Evolutionary conservation across 2,888 invertebrate species (phyloP).

Genomic region (Argyra leucocephala): DNA sequence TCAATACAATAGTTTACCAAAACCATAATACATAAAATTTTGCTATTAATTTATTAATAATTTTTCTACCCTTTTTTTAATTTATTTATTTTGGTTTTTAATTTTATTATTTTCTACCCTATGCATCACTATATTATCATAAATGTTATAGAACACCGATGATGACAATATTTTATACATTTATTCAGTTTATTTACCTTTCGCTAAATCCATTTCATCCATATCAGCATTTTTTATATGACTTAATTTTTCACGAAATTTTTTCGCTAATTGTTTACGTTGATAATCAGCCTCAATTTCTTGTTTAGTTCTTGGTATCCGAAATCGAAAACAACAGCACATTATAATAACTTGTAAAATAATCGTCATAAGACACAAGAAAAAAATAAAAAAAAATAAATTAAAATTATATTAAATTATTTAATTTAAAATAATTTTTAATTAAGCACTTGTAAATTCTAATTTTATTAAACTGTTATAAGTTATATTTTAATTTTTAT

Average conservation of each 20-base stretch:
- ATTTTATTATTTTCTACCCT: neutral
- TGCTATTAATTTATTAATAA: too few species aligned
- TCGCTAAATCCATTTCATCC: conserved; percentile 51
- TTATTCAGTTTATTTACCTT: conserved; percentile 33
- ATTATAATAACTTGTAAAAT: conserved; percentile 62
- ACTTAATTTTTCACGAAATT: conserved; percentile 70
- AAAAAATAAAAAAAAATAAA: conserved; percentile 14
- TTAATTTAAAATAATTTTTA: conserved; percentile 14
- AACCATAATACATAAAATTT: too few species aligned
- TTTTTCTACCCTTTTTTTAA: too few species aligned
- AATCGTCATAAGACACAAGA: conserved; percentile 8
- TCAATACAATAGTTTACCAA: too few species aligned
- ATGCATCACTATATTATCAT: neutral
- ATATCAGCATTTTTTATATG: conserved; percentile 77
- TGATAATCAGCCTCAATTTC: conserved; percentile 91
- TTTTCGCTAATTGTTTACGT: conserved; percentile 69
- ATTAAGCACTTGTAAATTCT: neutral
- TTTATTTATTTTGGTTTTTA: too few species aligned
- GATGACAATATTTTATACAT: neutral
- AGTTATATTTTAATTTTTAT: too few species aligned
- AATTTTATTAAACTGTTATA: too few species aligned
- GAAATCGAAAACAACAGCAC: conserved; percentile 83
- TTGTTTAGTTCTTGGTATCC: conserved; percentile 87
- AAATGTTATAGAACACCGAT: neutral
- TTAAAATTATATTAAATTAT: conserved; percentile 14